These are phyloP conservation scores for Cephus nigrinus DNA, from an alignment of 2,888 invertebrate genomes.

Conservation along the genomic window DNA sequence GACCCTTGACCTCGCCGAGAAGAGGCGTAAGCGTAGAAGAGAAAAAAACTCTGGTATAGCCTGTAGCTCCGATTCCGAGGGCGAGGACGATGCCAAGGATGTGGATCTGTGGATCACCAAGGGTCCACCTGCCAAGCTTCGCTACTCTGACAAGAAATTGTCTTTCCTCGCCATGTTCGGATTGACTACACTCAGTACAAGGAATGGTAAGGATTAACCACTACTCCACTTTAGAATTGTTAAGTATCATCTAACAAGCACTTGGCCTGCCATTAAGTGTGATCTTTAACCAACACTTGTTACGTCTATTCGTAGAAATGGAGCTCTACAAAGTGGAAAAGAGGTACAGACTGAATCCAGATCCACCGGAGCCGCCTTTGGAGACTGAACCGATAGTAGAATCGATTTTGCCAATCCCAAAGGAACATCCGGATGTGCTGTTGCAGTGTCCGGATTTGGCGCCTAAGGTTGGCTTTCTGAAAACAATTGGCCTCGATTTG, in stretches of 20 bases:
- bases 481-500: slow-evolving; percentile 70
- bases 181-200: slow-evolving; percentile 72
- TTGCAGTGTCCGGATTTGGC: slow-evolving; percentile 67
- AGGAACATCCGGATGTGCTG: slow-evolving; percentile 67
- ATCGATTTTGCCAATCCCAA: slow-evolving; percentile 68
- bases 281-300: background rate
- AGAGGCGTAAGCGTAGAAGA: slow-evolving; percentile 67
- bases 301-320: slow-evolving; percentile 62
- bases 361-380: slow-evolving; percentile 67
- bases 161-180: slow-evolving; percentile 74
- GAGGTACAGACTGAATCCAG: slow-evolving; percentile 68
- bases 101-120: slow-evolving; percentile 71
- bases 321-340: slow-evolving; percentile 74
- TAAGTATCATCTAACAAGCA: background rate
- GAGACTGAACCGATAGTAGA: slow-evolving; percentile 58
- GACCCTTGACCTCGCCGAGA: slow-evolving; percentile 70
- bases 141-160: slow-evolving; percentile 69
- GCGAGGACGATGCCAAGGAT: slow-evolving; percentile 67
- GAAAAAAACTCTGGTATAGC: slow-evolving; percentile 45
- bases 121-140: slow-evolving; percentile 68
- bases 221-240: background rate
- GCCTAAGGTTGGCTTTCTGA: slow-evolving; percentile 73
- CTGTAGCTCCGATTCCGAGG: slow-evolving; percentile 69
- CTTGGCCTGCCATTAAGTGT: background rate
- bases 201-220: slow-evolving; percentile 69